Conservation (phyloP, 2,888 invertebrate genomes). For the Euzetes globulus region DNA sequence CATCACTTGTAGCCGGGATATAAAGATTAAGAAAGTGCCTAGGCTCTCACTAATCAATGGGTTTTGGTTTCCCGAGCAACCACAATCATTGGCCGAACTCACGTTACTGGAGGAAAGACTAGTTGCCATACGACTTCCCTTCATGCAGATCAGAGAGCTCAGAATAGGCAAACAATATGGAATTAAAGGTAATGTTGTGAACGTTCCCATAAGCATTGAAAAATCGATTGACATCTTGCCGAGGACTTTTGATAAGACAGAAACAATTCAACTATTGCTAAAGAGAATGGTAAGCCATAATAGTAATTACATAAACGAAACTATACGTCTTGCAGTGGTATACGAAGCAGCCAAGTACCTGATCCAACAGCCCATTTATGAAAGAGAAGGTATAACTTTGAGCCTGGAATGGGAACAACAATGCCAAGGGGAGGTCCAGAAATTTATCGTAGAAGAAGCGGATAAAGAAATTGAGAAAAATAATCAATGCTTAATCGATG, state of each 20-base stretch:
- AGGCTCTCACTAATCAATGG: neutral
- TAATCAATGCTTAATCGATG: conserved; percentile 37
- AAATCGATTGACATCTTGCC: neutral
- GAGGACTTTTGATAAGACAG: neutral
- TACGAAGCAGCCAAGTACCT: too few species aligned
- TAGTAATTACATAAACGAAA: too few species aligned
- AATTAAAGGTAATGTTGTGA: neutral
- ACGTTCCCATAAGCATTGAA: too few species aligned
- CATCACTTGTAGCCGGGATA: neutral
- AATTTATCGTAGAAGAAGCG: too few species aligned
- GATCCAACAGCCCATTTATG: too few species aligned
- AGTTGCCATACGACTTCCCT: neutral
- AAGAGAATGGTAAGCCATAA: too few species aligned
- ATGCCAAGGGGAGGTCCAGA: too few species aligned
- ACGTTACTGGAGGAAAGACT: neutral
- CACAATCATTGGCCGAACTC: neutral
- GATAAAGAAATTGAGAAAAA: conserved; percentile 40
- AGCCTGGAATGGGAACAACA: too few species aligned
- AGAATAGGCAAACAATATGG: neutral
- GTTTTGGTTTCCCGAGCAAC: neutral
- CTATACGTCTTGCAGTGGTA: too few species aligned
- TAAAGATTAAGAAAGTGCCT: neutral
- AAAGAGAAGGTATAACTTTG: too few species aligned
- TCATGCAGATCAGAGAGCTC: neutral
- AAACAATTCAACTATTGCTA: too few species aligned